phyloP scores from a whole-genome alignment of 2,888 invertebrate species.

The Pelosia muscerda region DNA sequence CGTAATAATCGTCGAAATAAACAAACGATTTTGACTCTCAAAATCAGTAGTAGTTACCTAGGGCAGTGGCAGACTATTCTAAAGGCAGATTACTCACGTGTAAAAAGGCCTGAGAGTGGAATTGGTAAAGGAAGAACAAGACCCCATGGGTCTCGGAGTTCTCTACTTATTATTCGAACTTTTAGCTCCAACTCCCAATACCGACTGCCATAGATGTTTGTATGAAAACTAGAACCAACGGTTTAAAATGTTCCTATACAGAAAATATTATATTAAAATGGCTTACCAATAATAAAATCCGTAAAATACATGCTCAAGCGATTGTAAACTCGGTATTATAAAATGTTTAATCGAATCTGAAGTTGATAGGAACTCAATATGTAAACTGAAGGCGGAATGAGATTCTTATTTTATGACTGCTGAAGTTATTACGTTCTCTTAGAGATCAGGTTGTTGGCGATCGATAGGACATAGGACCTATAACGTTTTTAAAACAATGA shows the following conservation, averaged over 20 bases:
- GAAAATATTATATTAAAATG: not conserved
- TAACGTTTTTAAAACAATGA: not conserved
- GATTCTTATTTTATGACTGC: not conserved
- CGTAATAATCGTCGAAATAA: too few species aligned
- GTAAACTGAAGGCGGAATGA: slow-evolving; percentile 3
- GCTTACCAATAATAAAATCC: not conserved
- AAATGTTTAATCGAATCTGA: slow-evolving; percentile 31
- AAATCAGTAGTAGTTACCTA: too few species aligned
- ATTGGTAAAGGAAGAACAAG: too few species aligned
- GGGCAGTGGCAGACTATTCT: too few species aligned
- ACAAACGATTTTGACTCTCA: too few species aligned
- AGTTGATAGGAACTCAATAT: slow-evolving; percentile 3
- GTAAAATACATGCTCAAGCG: slow-evolving; percentile 2
- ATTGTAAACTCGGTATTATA: slow-evolving; percentile 21
- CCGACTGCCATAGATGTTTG: too few species aligned
- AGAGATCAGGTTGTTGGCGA: not conserved
- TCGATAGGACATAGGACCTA: not conserved
- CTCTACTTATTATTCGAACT: too few species aligned
- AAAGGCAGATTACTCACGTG: too few species aligned
- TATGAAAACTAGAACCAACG: too few species aligned
- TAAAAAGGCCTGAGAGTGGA: too few species aligned
- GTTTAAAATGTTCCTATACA: not conserved
- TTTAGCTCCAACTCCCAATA: too few species aligned
- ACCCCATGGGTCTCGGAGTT: too few species aligned
- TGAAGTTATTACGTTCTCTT: not conserved